Evolutionary conservation across 1,140 invertebrate genomes (phyloP), one percentile per base, ranked within the genome.

Genomic region (Globodera rostochiensis): DNA sequence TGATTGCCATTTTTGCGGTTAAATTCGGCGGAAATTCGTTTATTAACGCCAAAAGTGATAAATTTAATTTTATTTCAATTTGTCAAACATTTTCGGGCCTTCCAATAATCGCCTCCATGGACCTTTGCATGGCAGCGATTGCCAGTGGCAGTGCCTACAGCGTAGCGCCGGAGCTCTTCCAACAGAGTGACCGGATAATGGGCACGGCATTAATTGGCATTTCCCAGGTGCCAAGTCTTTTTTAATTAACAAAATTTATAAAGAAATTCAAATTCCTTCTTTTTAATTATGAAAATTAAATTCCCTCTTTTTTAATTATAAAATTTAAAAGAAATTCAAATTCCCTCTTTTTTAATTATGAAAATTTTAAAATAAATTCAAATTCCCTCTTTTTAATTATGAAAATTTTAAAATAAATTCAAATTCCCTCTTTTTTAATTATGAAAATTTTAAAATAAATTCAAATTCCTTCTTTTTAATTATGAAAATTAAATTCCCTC

Each of bases 111-210:
- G 85, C 84, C 6, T 71, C 84, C 6, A 5, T 83, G 8, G 84
- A 85, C 47, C 73, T 85, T 25, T 86, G 76, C n/a, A 77, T 69
- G 8, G 84, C 84, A 6, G 84, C 84, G 45, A 69, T 86, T 15
- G 85, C 84, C 25, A 87, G 85, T 53, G 84, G 82, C 57, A 81
- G 83, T 50, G 84, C 85, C 3, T 85, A 85, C 57, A 80, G 84
- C 6, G 83, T 85, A 0, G 79, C 77, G 5, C 85, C 84, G 19
- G 84, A 85, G 76, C 21, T 85, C 25, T 85, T 85, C 70, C 47
- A 73, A 46, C 84, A 85, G 36, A 70, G 66, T 5, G 82, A 85
- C 73, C 85, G 84, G 6, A 69, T 85, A 15, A 66, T 85, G 46
- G 84, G 84, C 66, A 71, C 85, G 2, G 84, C 84, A 19, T 9